phyloP scores from a whole-genome alignment of 1,140 invertebrate species.

The Chironomus tepperi region DNA sequence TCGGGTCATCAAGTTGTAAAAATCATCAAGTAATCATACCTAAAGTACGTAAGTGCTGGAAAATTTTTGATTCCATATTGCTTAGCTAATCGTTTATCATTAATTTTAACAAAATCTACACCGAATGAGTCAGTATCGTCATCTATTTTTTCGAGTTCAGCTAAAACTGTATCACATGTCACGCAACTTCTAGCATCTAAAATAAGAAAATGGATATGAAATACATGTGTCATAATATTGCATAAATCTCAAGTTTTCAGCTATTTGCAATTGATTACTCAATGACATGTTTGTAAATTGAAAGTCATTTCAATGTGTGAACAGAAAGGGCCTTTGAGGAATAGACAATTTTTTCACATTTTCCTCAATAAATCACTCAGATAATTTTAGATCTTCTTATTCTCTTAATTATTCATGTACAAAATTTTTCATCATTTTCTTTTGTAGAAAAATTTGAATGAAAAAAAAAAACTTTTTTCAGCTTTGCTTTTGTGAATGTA shows the following conservation, averaged over 20 bases:
- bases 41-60: constrained; percentile 88
- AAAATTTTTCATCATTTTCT: too few species aligned
- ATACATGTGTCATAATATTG: neutral
- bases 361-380: too few species aligned
- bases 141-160: constrained; percentile 87
- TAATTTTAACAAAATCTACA: constrained; percentile 91
- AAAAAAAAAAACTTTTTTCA: neutral
- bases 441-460: neutral
- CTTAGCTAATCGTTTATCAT: constrained; percentile 89
- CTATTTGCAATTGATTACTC: neutral
- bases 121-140: constrained; percentile 90
- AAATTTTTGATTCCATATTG: constrained; percentile 91
- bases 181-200: constrained; percentile 82
- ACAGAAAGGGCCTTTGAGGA: neutral
- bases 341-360: neutral
- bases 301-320: neutral
- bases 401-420: too few species aligned
- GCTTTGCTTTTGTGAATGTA: neutral
- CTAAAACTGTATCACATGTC: constrained; percentile 83
- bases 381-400: too few species aligned
- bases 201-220: constrained; percentile 29
- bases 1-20: too few species aligned
- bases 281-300: too few species aligned
- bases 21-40: constrained; percentile 34
- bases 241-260: neutral